Evolutionary conservation across 2,797 vertebrate species (phyloP).

Genomic region (Synanceia verrucosa): DNA sequence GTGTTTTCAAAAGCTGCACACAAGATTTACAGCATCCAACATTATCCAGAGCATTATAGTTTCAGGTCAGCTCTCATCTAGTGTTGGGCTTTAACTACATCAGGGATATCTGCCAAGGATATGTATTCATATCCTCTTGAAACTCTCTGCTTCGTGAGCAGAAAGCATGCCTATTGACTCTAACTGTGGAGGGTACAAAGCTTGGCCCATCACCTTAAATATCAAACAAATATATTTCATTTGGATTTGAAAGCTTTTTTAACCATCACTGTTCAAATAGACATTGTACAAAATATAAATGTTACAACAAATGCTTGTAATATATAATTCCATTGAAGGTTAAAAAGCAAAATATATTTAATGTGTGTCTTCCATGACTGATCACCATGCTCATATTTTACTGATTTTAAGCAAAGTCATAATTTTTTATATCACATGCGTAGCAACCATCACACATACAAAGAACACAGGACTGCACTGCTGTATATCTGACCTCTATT

Average conservation of each 20-base stretch:
- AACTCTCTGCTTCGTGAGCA: neutral
- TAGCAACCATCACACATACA: too few species aligned
- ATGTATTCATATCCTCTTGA: constrained; percentile 4
- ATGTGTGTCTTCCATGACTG: neutral
- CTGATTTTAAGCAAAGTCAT: neutral
- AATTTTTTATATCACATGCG: too few species aligned
- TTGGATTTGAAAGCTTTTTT: neutral
- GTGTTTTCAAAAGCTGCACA: neutral
- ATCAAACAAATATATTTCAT: neutral
- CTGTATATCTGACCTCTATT: constrained; percentile 36
- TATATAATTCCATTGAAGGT: neutral
- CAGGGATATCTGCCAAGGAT: constrained; percentile 4
- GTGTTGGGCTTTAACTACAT: constrained; percentile 2
- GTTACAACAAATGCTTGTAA: neutral
- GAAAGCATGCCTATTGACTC: neutral
- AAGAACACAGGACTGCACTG: constrained; percentile 5
- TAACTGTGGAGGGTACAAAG: neutral
- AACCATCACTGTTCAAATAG: neutral
- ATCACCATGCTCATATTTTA: neutral
- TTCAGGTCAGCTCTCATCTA: constrained; percentile 6
- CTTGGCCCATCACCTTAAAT: neutral
- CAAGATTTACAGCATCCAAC: constrained; percentile 14
- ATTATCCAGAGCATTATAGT: constrained; percentile 15
- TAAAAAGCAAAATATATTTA: neutral
- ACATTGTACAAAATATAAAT: neutral